A percentile compares a stretch with the other conserved stretches of the same genome.
Conservation (phyloP, 2,888 invertebrate genomes). For the Synanthedon andrenaeformis region DNA sequence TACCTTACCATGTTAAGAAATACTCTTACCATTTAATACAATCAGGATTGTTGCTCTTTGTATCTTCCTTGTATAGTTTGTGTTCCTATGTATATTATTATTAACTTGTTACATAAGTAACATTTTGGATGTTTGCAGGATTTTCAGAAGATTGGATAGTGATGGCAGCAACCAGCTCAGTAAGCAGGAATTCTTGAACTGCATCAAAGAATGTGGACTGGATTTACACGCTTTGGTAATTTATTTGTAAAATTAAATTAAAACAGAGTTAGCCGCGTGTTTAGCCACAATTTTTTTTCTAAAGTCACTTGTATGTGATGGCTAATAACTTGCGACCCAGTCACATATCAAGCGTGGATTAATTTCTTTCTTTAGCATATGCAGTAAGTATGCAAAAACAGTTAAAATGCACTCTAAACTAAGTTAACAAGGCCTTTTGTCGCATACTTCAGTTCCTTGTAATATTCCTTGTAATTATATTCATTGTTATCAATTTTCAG, state of each 20-base stretch:
- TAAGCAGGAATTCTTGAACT: slow-evolving; percentile 84
- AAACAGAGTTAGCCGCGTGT: too few relatives aligned
- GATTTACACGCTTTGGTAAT: slow-evolving; percentile 60
- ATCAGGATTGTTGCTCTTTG: neutral
- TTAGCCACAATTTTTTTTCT: too few relatives aligned
- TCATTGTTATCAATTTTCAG: slow-evolving; percentile 22
- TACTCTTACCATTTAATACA: neutral
- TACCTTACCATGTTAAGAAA: too few relatives aligned
- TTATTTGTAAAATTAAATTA: too few relatives aligned
- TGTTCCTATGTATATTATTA: neutral
- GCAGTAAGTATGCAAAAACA: neutral
- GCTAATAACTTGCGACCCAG: neutral
- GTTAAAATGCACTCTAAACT: neutral
- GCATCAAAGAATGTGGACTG: slow-evolving; percentile 82
- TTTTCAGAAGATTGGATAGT: slow-evolving; percentile 92
- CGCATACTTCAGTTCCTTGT: neutral
- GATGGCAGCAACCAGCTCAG: slow-evolving; percentile 87
- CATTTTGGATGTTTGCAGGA: slow-evolving; percentile 44
- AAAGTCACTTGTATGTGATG: too few relatives aligned
- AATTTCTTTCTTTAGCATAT: too few relatives aligned
- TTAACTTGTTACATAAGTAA: neutral
- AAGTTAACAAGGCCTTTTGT: neutral
- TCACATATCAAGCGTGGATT: too few relatives aligned
- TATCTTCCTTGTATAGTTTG: neutral
- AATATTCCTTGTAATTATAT: too few relatives aligned